These are phyloP conservation scores for Montipora cactus DNA, from an alignment of 64 coral and sea anemone genomes.

Conservation along the genomic window DNA sequence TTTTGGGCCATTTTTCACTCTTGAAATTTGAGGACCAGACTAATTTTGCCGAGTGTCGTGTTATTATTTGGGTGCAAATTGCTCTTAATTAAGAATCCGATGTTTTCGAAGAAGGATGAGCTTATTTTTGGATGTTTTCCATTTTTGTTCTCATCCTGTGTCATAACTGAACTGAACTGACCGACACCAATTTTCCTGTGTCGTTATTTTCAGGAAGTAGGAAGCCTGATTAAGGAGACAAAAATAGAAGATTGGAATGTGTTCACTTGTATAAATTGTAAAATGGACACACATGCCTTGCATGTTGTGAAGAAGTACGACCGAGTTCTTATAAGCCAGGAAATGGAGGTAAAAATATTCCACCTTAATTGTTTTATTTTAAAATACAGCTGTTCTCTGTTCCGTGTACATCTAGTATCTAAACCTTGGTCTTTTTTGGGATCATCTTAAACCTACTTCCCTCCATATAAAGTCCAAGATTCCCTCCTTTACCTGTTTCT, in stretches of 20 bases:
- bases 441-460: too few relatives aligned
- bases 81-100: too few relatives aligned
- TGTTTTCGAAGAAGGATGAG: neutral
- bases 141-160: too few relatives aligned
- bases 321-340: slow-evolving; percentile 68
- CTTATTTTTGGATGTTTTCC: neutral
- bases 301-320: slow-evolving; percentile 82
- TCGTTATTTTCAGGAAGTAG: slow-evolving; percentile 69
- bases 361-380: neutral
- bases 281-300: slow-evolving; percentile 50
- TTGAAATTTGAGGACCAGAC: neutral
- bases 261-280: slow-evolving; percentile 83
- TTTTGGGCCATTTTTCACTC: too few relatives aligned
- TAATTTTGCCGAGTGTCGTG: neutral
- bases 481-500: neutral
- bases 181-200: neutral
- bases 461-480: neutral
- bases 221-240: slow-evolving; percentile 58
- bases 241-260: slow-evolving; percentile 85
- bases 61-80: neutral
- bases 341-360: slow-evolving; percentile 64
- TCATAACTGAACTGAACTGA: neutral
- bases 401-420: neutral
- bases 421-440: too few relatives aligned
- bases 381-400: neutral